Base-by-base conservation (phyloP, 2,113 vertebrate species). In the Carassius carassius region DNA sequence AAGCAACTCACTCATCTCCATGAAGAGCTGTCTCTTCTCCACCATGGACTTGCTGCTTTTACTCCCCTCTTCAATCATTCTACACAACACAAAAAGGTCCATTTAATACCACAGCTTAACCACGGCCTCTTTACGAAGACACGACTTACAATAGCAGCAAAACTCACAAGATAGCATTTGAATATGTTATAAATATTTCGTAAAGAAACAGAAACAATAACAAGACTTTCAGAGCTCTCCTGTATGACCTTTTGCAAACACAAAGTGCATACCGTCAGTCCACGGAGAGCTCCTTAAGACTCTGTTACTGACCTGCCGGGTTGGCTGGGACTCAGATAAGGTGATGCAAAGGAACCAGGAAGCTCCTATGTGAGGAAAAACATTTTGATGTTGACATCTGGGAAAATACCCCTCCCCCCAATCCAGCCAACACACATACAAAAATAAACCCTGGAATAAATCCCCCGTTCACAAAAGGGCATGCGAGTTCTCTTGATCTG, bases 1-100 rank as follows among this genome's bases (percentile, higher is more conserved):
- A 87, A 83, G 69, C 78, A 83, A 98, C 98, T 97, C 93, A 99
- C 98, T 98, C 97, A 99, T 99, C 85, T 99, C 98, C 97, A 99
- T 97, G 95, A 99, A 99, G 91, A 99, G 97, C 95, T 99, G 98
- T 62, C 98, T 96, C 96, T 99, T 99, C 95, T 99, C 98, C 51
- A 97, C 97, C 96, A 96, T 96, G 83, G 96, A 96, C 94, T 98
- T 98, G 80, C 93, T 91, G 94, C 95, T 96, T 91, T 97, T 98
- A 78, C 97, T 96, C 90, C 97, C 96, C 92, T 99, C 98, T 92
- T 99, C 98, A 93, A 99, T 99, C 98, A 99, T 99, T 72, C 98
- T 99, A 91, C 32, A 90, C 82, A 88, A 65, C 90, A 88, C 88
- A 92, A 92, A 82, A 90, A 82, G 37, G 41, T 16, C 25, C 16